A percentile compares a stretch with the other conserved stretches of the same genome.
Evolutionary conservation across 2,797 vertebrate genomes (phyloP).

Genomic region (Eidolon dupreanum): DNA sequence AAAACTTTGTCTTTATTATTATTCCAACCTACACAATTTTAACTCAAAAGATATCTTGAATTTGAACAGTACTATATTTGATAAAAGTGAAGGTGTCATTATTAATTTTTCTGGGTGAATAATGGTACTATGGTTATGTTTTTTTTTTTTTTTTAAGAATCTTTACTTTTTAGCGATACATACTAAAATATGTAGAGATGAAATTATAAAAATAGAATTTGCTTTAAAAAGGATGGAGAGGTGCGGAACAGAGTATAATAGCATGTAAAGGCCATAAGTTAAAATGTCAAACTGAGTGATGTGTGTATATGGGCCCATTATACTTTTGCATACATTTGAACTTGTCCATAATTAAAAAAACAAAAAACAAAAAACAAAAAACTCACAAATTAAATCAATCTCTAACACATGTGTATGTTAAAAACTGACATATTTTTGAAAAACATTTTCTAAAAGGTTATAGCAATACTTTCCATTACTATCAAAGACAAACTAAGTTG

Average conservation of each 20-base stretch:
- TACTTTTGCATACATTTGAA: neutral
- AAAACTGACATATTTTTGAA: neutral
- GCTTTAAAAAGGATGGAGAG: neutral
- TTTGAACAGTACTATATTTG: neutral
- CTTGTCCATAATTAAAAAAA: neutral
- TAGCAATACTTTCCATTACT: neutral
- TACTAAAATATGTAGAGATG: neutral
- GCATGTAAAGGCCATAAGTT: neutral
- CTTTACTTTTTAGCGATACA: neutral
- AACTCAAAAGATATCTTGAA: conserved; percentile 13
- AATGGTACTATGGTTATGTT: neutral
- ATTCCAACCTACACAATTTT: neutral
- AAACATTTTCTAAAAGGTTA: conserved; percentile 33
- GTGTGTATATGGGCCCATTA: neutral
- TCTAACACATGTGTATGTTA: neutral
- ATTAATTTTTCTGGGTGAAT: neutral
- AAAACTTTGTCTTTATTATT: neutral
- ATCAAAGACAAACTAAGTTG: conserved; percentile 22
- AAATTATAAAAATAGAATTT: conserved; percentile 29
- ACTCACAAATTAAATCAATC: neutral
- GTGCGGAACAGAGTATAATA: neutral
- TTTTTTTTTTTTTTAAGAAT: neutral
- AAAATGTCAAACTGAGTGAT: neutral
- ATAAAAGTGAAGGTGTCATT: neutral
- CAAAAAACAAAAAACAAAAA: neutral